Percentiles rank a stretch among this genome's conserved stretches.
These are phyloP conservation scores for Drosophila aldrichi DNA, from an alignment of 2,888 invertebrate genomes.

Conservation along the genomic window DNA sequence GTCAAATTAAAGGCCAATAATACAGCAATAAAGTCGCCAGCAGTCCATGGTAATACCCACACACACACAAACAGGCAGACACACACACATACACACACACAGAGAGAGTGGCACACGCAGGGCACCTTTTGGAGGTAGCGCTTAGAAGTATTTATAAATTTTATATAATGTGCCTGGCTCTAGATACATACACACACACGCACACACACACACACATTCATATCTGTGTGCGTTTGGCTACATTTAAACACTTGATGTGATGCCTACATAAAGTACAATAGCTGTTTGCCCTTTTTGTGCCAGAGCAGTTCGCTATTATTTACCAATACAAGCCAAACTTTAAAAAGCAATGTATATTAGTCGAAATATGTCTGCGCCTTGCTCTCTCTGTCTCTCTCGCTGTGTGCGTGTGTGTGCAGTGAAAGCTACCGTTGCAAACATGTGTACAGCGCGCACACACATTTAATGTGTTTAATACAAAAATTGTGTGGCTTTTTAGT, in stretches of 20 bases:
- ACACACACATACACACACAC: constrained; percentile 27
- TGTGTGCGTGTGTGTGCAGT: constrained; percentile 2
- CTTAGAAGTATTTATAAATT: constrained; percentile 76
- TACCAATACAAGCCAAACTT: constrained; percentile 70
- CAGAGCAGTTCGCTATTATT: constrained; percentile 55
- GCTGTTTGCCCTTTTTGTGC: constrained; percentile 67
- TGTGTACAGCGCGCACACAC: constrained; percentile 53
- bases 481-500: constrained; percentile 70
- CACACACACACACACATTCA: neutral
- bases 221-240: constrained; percentile 13
- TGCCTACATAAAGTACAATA: constrained; percentile 65
- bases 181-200: constrained; percentile 38
- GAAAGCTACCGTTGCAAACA: constrained; percentile 25
- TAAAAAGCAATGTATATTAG: constrained; percentile 46
- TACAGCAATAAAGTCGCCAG: constrained; percentile 72
- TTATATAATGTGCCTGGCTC: constrained; percentile 67
- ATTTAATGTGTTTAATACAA: constrained; percentile 62
- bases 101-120: constrained; percentile 11
- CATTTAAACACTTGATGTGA: constrained; percentile 28
- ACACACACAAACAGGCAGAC: constrained; percentile 21
- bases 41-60: constrained; percentile 32
- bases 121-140: constrained; percentile 51
- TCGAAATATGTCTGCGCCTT: constrained; percentile 6
- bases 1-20: constrained; percentile 78
- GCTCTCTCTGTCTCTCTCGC: neutral